A percentile compares a stretch with the other conserved stretches of the same genome.
phyloP scores from a whole-genome alignment of 2,797 vertebrate species.

The Syngnathus acus region DNA sequence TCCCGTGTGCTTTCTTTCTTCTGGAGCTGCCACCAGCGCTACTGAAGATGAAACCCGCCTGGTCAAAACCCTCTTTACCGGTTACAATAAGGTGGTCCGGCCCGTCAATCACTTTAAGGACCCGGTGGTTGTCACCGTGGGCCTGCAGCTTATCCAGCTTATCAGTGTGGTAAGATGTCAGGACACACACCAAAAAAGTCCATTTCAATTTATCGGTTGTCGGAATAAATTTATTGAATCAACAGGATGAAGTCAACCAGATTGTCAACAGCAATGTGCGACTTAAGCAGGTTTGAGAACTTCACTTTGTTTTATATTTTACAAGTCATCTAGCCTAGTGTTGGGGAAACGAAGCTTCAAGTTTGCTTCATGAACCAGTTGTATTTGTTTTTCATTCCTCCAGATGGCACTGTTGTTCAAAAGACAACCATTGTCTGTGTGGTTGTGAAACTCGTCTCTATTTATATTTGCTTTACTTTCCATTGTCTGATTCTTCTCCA shows the following conservation, averaged over 20 bases:
- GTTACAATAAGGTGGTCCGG: slow-evolving; percentile 85
- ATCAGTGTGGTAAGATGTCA: slow-evolving; percentile 83
- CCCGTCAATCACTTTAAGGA: slow-evolving; percentile 83
- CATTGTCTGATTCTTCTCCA: slow-evolving; percentile 37
- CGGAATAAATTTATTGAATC: slow-evolving; percentile 24
- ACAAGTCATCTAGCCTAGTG: not conserved
- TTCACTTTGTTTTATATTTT: not conserved
- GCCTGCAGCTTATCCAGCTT: slow-evolving; percentile 93
- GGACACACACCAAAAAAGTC: not conserved
- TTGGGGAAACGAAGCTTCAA: too few relatives aligned
- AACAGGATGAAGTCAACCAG: slow-evolving; percentile 95
- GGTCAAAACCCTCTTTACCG: slow-evolving; percentile 74
- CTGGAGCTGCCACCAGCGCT: slow-evolving; percentile 55
- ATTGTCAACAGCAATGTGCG: slow-evolving; percentile 91
- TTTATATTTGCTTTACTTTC: too few relatives aligned
- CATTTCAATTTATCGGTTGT: slow-evolving; percentile 15
- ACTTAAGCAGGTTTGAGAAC: slow-evolving; percentile 81
- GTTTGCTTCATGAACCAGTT: too few relatives aligned
- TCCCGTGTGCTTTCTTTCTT: slow-evolving; percentile 4
- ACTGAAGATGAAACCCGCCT: slow-evolving; percentile 80
- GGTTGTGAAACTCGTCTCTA: too few relatives aligned
- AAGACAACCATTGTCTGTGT: too few relatives aligned
- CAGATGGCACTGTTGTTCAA: too few relatives aligned
- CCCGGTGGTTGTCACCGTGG: slow-evolving; percentile 79
- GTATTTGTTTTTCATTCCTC: too few relatives aligned